Conservation (phyloP, 2,888 invertebrate species). For the Drosophila subquinaria region DNA sequence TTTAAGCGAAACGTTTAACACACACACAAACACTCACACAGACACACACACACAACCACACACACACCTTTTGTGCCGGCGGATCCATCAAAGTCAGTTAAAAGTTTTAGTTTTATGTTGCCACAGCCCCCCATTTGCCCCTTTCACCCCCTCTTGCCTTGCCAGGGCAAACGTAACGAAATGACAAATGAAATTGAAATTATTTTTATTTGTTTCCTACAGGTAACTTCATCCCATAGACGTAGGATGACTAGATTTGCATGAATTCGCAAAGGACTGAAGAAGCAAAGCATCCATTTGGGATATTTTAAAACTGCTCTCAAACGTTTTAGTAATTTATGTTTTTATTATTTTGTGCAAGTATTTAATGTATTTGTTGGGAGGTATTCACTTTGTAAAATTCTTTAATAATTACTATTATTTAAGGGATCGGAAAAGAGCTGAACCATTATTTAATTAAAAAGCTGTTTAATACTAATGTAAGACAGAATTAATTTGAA, state of each 20-base stretch:
- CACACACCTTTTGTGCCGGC: constrained; percentile 42
- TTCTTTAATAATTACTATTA: background rate
- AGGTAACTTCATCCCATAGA: constrained; percentile 15
- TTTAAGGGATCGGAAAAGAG: background rate
- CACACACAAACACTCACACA: too few relatives aligned
- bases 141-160: background rate
- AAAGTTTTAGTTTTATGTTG: constrained; percentile 51
- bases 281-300: background rate
- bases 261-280: constrained; percentile 10
- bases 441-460: background rate
- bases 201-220: constrained; percentile 44
- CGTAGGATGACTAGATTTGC: constrained; percentile 45
- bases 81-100: constrained; percentile 75
- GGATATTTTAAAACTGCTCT: background rate
- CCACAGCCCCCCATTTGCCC: background rate
- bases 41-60: constrained; percentile 1
- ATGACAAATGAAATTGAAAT: constrained; percentile 81
- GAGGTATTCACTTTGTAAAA: constrained; percentile 11
- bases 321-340: background rate
- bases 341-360: constrained; percentile 3
- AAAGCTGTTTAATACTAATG: background rate
- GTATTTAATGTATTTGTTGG: constrained; percentile 1
- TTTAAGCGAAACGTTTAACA: constrained; percentile 82
- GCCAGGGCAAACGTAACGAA: constrained; percentile 73
- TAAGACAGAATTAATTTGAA: background rate